Conservation (phyloP, 2,113 vertebrate genomes). For the Dipodomys spectabilis region DNA sequence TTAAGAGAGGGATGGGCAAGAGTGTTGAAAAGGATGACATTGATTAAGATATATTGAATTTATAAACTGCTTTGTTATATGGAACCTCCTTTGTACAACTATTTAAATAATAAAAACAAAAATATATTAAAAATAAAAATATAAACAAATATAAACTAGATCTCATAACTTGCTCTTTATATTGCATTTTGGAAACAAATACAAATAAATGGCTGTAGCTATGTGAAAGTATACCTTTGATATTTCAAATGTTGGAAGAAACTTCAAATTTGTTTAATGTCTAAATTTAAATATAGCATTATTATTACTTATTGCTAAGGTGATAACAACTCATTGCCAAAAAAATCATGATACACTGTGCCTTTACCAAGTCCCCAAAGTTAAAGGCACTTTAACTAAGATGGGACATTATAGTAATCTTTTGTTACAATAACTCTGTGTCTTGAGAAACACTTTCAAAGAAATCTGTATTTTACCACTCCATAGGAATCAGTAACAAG, state of each 20-base stretch:
- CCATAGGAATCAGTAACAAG: conserved; percentile 76
- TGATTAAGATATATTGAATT: too few species aligned
- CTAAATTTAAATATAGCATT: neutral
- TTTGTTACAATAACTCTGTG: conserved; percentile 52
- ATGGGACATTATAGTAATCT: conserved; percentile 36
- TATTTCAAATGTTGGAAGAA: conserved; percentile 13
- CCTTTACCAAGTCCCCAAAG: conserved; percentile 10
- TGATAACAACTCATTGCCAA: neutral
- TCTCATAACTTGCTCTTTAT: neutral
- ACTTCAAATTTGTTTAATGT: neutral
- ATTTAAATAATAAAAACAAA: too few species aligned
- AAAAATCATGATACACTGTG: neutral
- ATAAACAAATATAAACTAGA: conserved; percentile 36
- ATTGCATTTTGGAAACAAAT: conserved; percentile 11
- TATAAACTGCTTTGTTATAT: too few species aligned
- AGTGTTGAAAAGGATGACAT: too few species aligned
- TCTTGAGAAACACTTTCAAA: conserved; percentile 71
- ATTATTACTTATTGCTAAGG: neutral
- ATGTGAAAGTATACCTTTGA: neutral
- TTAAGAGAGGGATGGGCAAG: too few species aligned
- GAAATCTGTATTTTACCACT: conserved; percentile 72
- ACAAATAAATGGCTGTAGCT: neutral
- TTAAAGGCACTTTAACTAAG: neutral
- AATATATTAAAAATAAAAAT: neutral
- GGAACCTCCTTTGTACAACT: too few species aligned